These are phyloP conservation scores for Drosophila bocqueti DNA, from an alignment of 1,140 invertebrate species.

Conservation along the genomic window DNA sequence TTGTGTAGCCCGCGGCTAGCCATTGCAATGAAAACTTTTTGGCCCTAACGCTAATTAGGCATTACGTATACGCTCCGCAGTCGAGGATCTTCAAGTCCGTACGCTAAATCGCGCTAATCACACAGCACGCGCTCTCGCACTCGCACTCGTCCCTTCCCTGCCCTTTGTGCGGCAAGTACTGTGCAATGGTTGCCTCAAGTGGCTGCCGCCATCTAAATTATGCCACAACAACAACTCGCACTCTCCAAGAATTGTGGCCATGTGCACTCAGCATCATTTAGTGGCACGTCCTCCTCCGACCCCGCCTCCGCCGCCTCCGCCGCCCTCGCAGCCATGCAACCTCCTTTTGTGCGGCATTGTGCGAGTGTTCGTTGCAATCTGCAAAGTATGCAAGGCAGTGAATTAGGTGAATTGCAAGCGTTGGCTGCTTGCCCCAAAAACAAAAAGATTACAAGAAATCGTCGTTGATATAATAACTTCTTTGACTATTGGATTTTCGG, in stretches of 20 bases:
- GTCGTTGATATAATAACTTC: background rate
- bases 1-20: constrained; percentile 66
- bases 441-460: background rate
- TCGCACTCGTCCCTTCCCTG: constrained; percentile 4
- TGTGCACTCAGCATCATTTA: constrained; percentile 78
- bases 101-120: constrained; percentile 74
- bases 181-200: constrained; percentile 65
- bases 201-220: constrained; percentile 66
- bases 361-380: constrained; percentile 32
- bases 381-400: constrained; percentile 20
- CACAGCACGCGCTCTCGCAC: constrained; percentile 40
- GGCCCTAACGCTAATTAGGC: constrained; percentile 67
- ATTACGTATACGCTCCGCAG: constrained; percentile 56
- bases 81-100: constrained; percentile 48
- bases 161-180: constrained; percentile 24
- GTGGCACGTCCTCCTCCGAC: constrained; percentile 39
- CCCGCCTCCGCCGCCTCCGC: background rate
- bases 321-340: constrained; percentile 2
- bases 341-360: constrained; percentile 54
- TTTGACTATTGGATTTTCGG: constrained; percentile 1
- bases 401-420: constrained; percentile 10
- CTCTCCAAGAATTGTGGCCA: constrained; percentile 73
- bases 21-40: constrained; percentile 71
- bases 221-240: constrained; percentile 52
- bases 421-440: background rate